Evolutionary conservation across 2,113 vertebrate genomes (phyloP).

Genomic region (Tinamus guttatus): DNA sequence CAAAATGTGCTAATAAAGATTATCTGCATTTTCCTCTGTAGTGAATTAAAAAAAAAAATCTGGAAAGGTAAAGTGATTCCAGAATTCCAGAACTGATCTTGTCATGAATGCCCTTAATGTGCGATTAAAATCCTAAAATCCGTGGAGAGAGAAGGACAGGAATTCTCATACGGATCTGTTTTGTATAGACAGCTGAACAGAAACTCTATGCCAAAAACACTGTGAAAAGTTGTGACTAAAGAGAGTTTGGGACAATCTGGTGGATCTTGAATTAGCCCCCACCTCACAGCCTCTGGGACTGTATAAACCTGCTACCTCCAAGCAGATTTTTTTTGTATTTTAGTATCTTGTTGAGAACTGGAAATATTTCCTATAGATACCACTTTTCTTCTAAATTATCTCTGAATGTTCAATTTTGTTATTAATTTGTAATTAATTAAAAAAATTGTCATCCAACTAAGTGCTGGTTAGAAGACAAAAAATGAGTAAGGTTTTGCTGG

Average conservation of each 20-base stretch:
- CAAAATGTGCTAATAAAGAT: not conserved
- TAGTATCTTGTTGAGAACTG: not conserved
- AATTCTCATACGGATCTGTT: not conserved
- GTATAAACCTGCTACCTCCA: not conserved
- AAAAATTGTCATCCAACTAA: not conserved
- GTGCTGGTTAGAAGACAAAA: conserved; percentile 17
- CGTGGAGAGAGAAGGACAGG: not conserved
- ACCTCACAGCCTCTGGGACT: not conserved
- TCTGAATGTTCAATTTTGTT: not conserved
- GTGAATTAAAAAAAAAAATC: not conserved
- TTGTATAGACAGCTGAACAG: not conserved
- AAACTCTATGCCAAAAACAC: not conserved
- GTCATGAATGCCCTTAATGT: not conserved
- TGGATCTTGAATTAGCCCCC: not conserved
- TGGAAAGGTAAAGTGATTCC: not conserved
- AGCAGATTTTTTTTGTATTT: conserved; percentile 43
- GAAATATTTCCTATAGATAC: not conserved
- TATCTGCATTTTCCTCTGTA: conserved; percentile 10
- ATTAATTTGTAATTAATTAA: no score
- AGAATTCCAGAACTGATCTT: not conserved
- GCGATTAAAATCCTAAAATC: not conserved
- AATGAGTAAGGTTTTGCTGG: not conserved
- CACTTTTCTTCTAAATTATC: not conserved
- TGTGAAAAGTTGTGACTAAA: not conserved
- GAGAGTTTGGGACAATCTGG: not conserved